Base-by-base conservation (phyloP, 2,113 vertebrate genomes). In the Tyto alba region DNA sequence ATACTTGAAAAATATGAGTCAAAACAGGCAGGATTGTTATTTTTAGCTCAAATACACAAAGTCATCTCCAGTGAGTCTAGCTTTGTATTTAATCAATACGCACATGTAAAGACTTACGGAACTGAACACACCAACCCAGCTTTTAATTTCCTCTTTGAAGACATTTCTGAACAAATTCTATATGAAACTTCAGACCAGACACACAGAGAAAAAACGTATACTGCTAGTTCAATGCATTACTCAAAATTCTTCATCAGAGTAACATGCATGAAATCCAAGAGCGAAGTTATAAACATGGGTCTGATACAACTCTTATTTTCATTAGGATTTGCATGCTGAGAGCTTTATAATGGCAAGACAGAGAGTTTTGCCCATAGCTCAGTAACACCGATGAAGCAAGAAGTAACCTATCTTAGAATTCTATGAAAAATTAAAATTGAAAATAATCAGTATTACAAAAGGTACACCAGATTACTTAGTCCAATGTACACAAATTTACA, bases 11-110 rank as follows among this genome's bases (percentile, higher is more conserved):
- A 80, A 59, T 22, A 29, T 6, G 7, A 82, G 47, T 72, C 52
- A 82, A 71, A 72, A 21, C 53, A 88, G 40, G 56, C 64, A 55
- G 22, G 80, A 16, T 64, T 1, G 0, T 68, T 43, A 79, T 64
- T 94, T 94, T 89, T 74, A 88, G 47, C 71, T 57, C 66, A 91
- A 53, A 67, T 60, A 69, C 25, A 69, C 34, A 16, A 72, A 82
- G 25, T 29, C 13, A 62, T 23, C 60, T 82, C 36, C 48, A 89
- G 43, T 2, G 7, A 68, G 40, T 53, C 57, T 29, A 56, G 23
- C 36, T 87, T 75, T 67, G 9, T 23, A 47, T 59, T 85, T 60
- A 75, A 85, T 47, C n/a, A 81, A 68, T 40, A 53, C 1, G 3
- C 38, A 83, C 8, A 16, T 0, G 11, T 16, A 38, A 68, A 80